Evolutionary conservation across 2,888 invertebrate species (phyloP).

Genomic region (Apeira syringaria): DNA sequence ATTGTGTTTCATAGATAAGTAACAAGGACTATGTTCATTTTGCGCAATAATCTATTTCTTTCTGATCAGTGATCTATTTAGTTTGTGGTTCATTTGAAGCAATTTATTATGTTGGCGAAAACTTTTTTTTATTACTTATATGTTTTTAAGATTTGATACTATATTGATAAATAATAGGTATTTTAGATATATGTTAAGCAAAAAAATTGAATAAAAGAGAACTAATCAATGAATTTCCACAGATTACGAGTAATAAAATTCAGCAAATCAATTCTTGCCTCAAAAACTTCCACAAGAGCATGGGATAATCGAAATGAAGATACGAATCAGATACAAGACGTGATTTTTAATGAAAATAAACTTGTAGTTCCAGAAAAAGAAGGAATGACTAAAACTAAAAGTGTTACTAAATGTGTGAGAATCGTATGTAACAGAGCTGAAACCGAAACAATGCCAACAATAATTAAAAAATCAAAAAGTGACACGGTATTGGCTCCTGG

Average conservation of each 20-base stretch:
- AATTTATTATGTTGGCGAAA: too few relatives aligned
- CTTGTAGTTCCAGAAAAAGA: not conserved
- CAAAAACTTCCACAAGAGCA: not conserved
- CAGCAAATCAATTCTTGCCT: not conserved
- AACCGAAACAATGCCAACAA: not conserved
- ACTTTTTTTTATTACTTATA: too few relatives aligned
- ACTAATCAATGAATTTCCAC: conserved; percentile 2
- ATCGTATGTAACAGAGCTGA: not conserved
- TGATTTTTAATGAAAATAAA: not conserved
- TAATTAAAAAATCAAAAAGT: not conserved
- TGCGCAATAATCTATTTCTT: not conserved
- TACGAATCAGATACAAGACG: not conserved
- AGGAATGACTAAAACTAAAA: not conserved
- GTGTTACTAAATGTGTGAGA: not conserved
- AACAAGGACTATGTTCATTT: too few relatives aligned
- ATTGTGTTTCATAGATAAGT: too few relatives aligned
- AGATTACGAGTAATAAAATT: conserved; percentile 1
- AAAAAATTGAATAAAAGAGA: too few relatives aligned
- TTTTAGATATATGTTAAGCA: too few relatives aligned
- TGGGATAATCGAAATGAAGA: not conserved
- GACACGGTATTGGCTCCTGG: not conserved
- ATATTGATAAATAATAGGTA: too few relatives aligned
- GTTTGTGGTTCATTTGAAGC: too few relatives aligned
- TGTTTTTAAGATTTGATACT: too few relatives aligned
- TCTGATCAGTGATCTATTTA: too few relatives aligned